Base-by-base conservation (phyloP, 2,888 invertebrate genomes). In the Xestia c-nigrum region DNA sequence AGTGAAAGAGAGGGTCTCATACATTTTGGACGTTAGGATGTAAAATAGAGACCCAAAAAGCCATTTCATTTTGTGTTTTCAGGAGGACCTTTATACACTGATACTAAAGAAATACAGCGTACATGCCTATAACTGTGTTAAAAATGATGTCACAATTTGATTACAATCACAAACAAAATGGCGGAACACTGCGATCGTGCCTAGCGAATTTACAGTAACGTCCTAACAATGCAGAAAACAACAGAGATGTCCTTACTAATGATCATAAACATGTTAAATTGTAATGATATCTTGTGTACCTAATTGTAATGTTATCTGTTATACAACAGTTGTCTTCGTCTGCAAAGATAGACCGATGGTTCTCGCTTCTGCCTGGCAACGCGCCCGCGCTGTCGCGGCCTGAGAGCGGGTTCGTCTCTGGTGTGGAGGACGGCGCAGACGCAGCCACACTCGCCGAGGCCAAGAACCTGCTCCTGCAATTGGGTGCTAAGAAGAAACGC, bases 331-430 rank as follows among this genome's bases (percentile, higher is more conserved):
- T 98, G 91, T 98, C 98, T 87, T 97, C 98, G 74, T 97, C 97
- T 83, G 98, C 98, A 80, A 98, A 98, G 96, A 98, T 98, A 90
- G 98, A 98, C 90, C 97, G 98, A 70, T 98, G 98, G 98, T 98
- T 98, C 93, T 98, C 98, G 83, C 97, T 98, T 85, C 95, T 98
- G 86, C 97, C 97, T 38, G 88, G 93, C 43, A 91, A 91, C 59
- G 96, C 97, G 19, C 94, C 97, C 31, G 97, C 98, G 24, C 95
- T 98, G 76, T 98, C 98, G 16, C 97, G 98, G 16, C 98, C 98
- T 0, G 98, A 98, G 93, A 98, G 98, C 91, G 98, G 98, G 19
- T 98, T 98, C 93, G 97, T 98, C 55, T 98, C 98, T 40, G 98
- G 97, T 46, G 97, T 97, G 75, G 97, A 97, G 76, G 96, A 95